Percentiles rank a stretch among this genome's conserved stretches.
phyloP scores from a whole-genome alignment of 2,888 invertebrate species.

The Leptodirus hochenwartii region DNA sequence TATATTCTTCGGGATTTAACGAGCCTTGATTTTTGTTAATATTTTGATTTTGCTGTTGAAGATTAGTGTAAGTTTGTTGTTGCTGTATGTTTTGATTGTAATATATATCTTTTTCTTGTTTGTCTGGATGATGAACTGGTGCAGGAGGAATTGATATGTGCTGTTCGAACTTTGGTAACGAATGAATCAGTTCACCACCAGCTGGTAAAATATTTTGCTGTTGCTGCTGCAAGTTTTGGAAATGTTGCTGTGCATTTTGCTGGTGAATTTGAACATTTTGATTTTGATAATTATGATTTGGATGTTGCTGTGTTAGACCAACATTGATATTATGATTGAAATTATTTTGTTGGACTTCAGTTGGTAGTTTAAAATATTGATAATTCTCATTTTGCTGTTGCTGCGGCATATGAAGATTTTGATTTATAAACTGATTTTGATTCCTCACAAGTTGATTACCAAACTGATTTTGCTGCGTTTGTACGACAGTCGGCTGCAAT shows the following conservation, averaged over 20 bases:
- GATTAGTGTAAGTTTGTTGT: too few relatives aligned
- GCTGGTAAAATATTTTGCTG: conserved; percentile 31
- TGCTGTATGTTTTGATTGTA: too few relatives aligned
- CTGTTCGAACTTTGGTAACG: conserved; percentile 64
- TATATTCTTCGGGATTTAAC: too few relatives aligned
- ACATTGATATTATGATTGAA: conserved; percentile 7
- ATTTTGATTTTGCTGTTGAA: too few relatives aligned
- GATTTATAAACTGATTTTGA: conserved; percentile 12
- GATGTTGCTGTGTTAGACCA: conserved; percentile 9
- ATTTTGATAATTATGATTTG: conserved; percentile 7
- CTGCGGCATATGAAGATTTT: conserved; percentile 17
- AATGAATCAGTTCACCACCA: conserved; percentile 55
- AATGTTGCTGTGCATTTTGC: conserved; percentile 14
- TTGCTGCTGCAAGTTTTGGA: conserved; percentile 18
- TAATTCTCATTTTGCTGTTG: conserved; percentile 9
- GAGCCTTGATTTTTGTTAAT: too few relatives aligned
- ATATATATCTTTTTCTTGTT: conserved; percentile 26
- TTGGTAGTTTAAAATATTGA: conserved; percentile 10
- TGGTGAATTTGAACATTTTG: conserved; percentile 10
- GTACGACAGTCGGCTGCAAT: conserved; percentile 4
- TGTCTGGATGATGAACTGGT: conserved; percentile 22
- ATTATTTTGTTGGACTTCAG: conserved; percentile 14
- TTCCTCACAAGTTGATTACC: conserved; percentile 10
- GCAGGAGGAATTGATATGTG: conserved; percentile 40
- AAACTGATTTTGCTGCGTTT: conserved; percentile 8